Evolutionary conservation across 2,113 vertebrate genomes (phyloP).

Genomic region (Vulpes ferrilata): DNA sequence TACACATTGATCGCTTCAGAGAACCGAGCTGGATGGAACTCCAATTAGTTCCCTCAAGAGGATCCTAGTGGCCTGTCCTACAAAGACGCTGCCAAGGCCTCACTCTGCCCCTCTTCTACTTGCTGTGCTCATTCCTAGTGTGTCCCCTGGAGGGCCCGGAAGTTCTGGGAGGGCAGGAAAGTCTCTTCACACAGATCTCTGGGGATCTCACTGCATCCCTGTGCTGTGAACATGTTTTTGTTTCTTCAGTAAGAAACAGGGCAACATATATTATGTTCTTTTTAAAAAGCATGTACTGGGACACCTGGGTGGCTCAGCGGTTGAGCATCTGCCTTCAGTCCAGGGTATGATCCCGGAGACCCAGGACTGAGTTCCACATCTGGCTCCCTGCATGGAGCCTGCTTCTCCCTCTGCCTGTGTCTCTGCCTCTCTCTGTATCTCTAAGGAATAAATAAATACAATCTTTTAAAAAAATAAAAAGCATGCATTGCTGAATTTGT

Average conservation of each 20-base stretch:
- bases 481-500: background rate
- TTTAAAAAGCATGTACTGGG: background rate
- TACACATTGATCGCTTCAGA: background rate
- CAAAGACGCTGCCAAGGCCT: background rate
- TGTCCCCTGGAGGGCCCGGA: rapidly evolving
- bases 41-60: background rate
- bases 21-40: background rate
- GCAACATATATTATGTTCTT: background rate
- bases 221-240: background rate
- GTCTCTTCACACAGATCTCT: no score
- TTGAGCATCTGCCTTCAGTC: no score
- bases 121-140: no score
- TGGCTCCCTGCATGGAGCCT: no score
- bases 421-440: no score
- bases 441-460: no score
- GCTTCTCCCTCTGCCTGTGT: no score
- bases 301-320: no score
- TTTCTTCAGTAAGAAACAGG: background rate
- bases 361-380: no score
- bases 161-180: background rate
- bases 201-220: background rate
- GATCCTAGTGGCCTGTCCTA: background rate
- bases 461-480: background rate
- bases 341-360: no score
- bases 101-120: background rate